A percentile compares a stretch with the other conserved stretches of the same genome.
Evolutionary conservation across 2,888 invertebrate genomes (phyloP).

Genomic region (Papilio elwesi): DNA sequence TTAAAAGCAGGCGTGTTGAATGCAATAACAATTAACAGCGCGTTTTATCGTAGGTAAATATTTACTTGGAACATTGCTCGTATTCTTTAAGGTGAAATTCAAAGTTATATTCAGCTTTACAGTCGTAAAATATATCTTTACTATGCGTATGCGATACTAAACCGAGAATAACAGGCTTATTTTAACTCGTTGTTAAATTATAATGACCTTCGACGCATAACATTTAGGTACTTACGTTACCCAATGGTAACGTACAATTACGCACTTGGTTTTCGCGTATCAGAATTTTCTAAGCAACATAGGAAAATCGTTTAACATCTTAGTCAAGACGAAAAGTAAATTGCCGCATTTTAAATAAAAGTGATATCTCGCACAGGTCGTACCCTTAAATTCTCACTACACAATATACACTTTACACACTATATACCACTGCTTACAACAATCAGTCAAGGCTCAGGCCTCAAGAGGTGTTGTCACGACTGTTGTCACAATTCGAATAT

Average conservation of each 20-base stretch:
- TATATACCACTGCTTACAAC: too few species aligned
- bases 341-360: too few species aligned
- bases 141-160: constrained; percentile 56
- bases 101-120: constrained; percentile 63
- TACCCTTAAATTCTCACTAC: too few species aligned
- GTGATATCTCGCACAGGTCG: too few species aligned
- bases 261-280: constrained; percentile 30
- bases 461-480: too few species aligned
- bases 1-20: constrained; percentile 53
- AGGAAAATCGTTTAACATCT: too few species aligned
- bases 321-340: too few species aligned
- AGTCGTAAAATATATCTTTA: constrained; percentile 58
- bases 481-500: too few species aligned
- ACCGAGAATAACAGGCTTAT: constrained; percentile 57
- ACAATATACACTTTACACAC: too few species aligned
- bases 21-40: constrained; percentile 55
- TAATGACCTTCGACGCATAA: constrained; percentile 33
- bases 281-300: background rate
- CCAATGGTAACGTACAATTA: too few species aligned
- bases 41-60: constrained; percentile 61
- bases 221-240: constrained; percentile 25
- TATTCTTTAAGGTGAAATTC: constrained; percentile 61
- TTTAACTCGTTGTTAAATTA: constrained; percentile 56
- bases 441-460: too few species aligned
- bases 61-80: constrained; percentile 59